Evolutionary conservation across 2,113 vertebrate genomes (phyloP), one percentile per base, ranked within the genome.

Genomic region (Meleagris gallopavo): DNA sequence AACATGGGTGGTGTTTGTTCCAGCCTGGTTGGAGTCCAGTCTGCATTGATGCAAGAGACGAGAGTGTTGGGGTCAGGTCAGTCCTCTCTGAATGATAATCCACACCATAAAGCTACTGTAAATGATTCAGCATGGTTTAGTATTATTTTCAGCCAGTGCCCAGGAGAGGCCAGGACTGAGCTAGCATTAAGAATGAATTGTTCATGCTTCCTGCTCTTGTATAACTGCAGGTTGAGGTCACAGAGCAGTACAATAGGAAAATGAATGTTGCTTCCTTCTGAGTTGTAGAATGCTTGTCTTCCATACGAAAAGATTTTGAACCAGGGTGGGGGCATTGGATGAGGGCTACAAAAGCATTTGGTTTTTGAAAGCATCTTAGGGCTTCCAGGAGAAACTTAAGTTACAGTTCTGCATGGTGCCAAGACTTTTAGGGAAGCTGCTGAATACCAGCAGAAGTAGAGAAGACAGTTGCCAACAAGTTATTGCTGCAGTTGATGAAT

Each of bases 81-180:
- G 65, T 90, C 76, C 77, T 89, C 87, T 88, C 46, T 83, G 95
- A 87, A 91, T 91, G 88, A 90, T 92, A 84, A 80, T 95, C 94
- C 93, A 88, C 83, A 90, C 94, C 90, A 64, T 91, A 95, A 96
- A 96, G 88, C 74, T 70, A 69, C 93, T 77, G 75, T 91, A 82
- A 93, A 83, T 93, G 94, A 96, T 90, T 97, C 95, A 94, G 50
- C 79, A 58, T 69, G 70, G 77, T 88, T 96, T 94, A 78, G 70
- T 95, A 95, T 97, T 95, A 93, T 96, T 97, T 95, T 97, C 97
- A 75, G 93, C 86, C 86, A 92, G 77, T 93, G 96, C 95, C 96
- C 97, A 96, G 92, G 96, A 96, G 96, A 96, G 97, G 95, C 97
- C 93, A 84, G 94, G 90, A 83, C 91, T 89, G 96, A 98, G 94